Evolutionary conservation across 2,113 vertebrate genomes (phyloP), one percentile per base, ranked within the genome.

Genomic region (Pseudopipra pipra): DNA sequence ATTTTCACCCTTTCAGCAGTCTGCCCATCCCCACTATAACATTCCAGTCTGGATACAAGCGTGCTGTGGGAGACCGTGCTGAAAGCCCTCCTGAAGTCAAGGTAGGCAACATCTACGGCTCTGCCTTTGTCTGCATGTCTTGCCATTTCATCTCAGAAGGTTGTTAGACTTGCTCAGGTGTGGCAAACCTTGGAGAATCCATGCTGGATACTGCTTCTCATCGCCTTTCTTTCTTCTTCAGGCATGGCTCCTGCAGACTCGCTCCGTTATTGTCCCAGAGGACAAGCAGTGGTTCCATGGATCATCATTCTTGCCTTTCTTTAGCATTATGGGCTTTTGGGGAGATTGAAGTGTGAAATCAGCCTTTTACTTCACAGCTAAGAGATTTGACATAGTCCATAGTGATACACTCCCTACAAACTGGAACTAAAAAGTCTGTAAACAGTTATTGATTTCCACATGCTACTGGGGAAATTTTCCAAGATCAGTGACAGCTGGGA

Each of bases 381-480:
- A 81, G 93, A 90, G 76, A 82, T 93, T 92, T 94, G 55, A 90
- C 82, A 74, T 71, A 93, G 95, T 85, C 89, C 90, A 23, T 63
- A 93, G 76, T 81, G 70, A 93, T 23, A 84, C 7, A 11, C n/a
- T 86, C 83, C 79, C 68, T 71, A 58, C 56, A 95, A 90, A 94
- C 44, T 67, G 66, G 76, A 83, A 81, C 91, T 93, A 95, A 90
- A 94, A 91, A 89, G 39, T 96, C 95, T 94, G n/a, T 93, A 96
- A 93, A 89, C 95, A 94, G 86, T 95, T 96, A 84, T 59, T 97
- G 82, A 96, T 97, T 71, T 96, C 75, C 96, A 95, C 71, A 89
- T 97, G 97, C 92, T 95, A 93, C 74, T 63, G 70, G 55, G 94
- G 92, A 96, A 95, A 82, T 96, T 88, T 95, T 97, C 97, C 92